phyloP scores from a whole-genome alignment of 1,140 invertebrate species.

The Tetramorium alpestre region DNA sequence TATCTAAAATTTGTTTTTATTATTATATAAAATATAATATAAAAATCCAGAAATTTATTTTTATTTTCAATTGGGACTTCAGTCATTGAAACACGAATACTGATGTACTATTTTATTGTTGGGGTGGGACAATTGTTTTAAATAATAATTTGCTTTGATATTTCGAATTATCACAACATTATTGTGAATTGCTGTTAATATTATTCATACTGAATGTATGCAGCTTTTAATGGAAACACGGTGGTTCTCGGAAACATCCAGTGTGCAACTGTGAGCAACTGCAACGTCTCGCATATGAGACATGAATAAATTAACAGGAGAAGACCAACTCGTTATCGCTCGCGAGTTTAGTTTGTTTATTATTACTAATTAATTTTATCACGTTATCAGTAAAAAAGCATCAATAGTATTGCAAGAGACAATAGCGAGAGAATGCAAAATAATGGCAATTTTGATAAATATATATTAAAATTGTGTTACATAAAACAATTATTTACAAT shows the following conservation, averaged over 20 bases:
- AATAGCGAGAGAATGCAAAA: neutral
- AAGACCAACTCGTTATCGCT: neutral
- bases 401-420: neutral
- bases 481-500: neutral
- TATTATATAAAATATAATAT: neutral
- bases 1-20: neutral
- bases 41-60: neutral
- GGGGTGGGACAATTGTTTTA: neutral
- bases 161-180: neutral
- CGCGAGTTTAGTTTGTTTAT: neutral
- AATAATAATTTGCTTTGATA: neutral
- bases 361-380: neutral
- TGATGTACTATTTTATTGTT: neutral
- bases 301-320: slow-evolving; percentile 9
- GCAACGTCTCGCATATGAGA: neutral
- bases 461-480: neutral
- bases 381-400: neutral
- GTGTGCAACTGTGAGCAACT: neutral
- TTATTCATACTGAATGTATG: neutral
- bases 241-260: neutral
- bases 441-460: neutral
- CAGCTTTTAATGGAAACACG: neutral
- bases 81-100: neutral
- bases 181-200: neutral
- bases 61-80: neutral